A percentile compares a stretch with the other conserved stretches of the same genome.
phyloP scores from a whole-genome alignment of 2,888 invertebrate genomes.

The Dendrolimus houi region DNA sequence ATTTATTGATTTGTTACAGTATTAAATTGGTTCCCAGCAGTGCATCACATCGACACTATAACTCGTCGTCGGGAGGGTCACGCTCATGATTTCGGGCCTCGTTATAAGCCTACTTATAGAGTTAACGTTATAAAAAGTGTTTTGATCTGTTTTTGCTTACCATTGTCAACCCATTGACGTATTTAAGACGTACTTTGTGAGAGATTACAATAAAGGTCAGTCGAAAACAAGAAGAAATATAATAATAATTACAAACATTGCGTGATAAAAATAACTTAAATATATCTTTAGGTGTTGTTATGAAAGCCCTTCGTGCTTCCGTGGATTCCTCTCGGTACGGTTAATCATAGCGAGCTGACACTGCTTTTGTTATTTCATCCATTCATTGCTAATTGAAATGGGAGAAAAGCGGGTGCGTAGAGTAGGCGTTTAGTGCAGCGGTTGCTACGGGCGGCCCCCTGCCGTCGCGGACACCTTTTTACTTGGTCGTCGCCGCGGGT shows the following conservation, averaged over 20 bases:
- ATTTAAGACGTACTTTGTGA: conserved; percentile 28
- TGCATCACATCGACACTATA: conserved; percentile 48
- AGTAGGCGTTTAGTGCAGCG: conserved; percentile 61
- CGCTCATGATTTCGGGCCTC: conserved; percentile 42
- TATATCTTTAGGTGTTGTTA: conserved; percentile 1
- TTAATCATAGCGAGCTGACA: conserved; percentile 34
- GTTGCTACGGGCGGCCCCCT: conserved; percentile 50
- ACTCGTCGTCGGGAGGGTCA: conserved; percentile 32
- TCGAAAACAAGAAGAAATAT: conserved; percentile 1
- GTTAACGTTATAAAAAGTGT: conserved; percentile 33
- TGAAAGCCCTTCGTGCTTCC: neutral
- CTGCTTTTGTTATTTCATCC: conserved; percentile 47
- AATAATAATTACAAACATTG: neutral
- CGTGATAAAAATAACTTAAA: neutral
- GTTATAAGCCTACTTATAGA: conserved; percentile 27
- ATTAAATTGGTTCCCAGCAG: conserved; percentile 73
- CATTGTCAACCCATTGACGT: conserved; percentile 32
- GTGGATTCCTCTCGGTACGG: conserved; percentile 18
- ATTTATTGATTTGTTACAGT: conserved; percentile 76
- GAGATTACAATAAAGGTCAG: conserved; percentile 4
- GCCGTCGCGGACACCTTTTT: conserved; percentile 67
- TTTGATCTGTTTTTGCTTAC: conserved; percentile 31
- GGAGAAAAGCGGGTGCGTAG: conserved; percentile 53
- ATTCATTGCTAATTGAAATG: conserved; percentile 70
- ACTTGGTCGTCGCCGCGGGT: conserved; percentile 65